Base-by-base conservation (phyloP, 1,140 invertebrate species). In the Hetaerina americana region DNA sequence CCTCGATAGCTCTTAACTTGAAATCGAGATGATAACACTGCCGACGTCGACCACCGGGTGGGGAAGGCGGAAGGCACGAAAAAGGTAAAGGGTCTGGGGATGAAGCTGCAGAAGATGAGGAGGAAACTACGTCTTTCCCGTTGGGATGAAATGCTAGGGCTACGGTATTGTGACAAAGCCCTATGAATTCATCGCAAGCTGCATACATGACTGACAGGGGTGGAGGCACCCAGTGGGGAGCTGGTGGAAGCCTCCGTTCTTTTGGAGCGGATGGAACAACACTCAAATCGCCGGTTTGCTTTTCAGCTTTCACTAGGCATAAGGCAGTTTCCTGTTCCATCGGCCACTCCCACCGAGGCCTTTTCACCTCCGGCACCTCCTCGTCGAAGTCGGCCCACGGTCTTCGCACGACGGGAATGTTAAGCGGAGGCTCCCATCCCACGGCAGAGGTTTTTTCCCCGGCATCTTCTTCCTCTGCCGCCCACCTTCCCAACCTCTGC, bases 1-100 rank as follows among this genome's bases (percentile, higher is more conserved):
- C 81, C 72, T 84, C 83, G 71, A 85, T 80, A 72, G 84, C 79
- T 69, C 80, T 83, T 72, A 84, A 75, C 77, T 85, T 84, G 74
- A 85, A 80, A 72, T 84, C 83, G 73, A 85, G 75, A 71, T 81
- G 82, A 76, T 83, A 84, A 66, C 77, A 77, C 69, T 69, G 71
- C 71, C 69, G 49, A 28, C 66, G 66, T 27, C 69, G 74, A 26
- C 66, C 71, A 27, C 74, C 74, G 2, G 72, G 68, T n/a, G 75
- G 6, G 70, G 75, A 24, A 66, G 69, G 18, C 2, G 40, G 40
- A 5, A 57, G 40, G 40, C 40, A 57, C 15, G 40, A n/a, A 10
- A 57, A 57, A 57, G 2, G 22, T 18, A n/a, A 57, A 18, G 40
- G 40, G 10, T 57, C 40, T 5, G 40, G 40, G 40, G 40, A 57